Base-by-base conservation (phyloP, 2,113 vertebrate species). In the Oryzias woworae region DNA sequence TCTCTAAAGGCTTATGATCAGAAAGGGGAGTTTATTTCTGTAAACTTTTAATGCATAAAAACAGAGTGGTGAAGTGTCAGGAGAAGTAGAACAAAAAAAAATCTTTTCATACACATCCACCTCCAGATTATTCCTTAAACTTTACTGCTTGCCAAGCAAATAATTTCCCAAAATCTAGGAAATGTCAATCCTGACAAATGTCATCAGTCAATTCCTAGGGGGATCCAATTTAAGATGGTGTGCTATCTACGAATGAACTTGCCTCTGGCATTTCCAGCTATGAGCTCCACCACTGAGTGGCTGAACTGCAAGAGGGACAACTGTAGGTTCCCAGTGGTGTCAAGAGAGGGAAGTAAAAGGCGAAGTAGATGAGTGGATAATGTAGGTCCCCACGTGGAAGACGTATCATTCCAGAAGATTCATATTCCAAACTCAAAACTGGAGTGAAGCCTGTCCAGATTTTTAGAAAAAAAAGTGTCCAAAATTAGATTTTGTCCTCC, bases 141-240 rank as follows among this genome's bases (percentile, higher is more conserved):
- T 36, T 36, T 36, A n/a, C 36, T 77, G 70, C 63, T 58, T 76
- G 53, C 58, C 18, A 47, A 23, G 69, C 22, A 52, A 50, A 61
- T 56, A 28, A 49, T 42, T 67, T 43, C 62, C 46, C 36, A 48
- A 54, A 64, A 75, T 62, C 52, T 43, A 62, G 43, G 26, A 74
- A 76, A 55, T 43, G 66, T 89, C 83, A 87, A 81, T 85, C 87
- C 82, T 87, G 63, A 89, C 74, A 77, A 78, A 67, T 75, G 75
- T 68, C 73, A 41, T 58, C 69, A 28, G 73, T 75, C 72, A 70
- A 78, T 74, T 73, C 65, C 53, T 58, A 18, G 61, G 28, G 56
- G 44, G 56, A 61, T 84, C 71, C 82, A 80, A 66, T 84, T 85
- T 69, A 85, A 52, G 62, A 67, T 59, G 57, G 71, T 18, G 22